These are phyloP conservation scores for Hipposideros armiger DNA, from an alignment of 2,113 vertebrate genomes.

Conservation along the genomic window DNA sequence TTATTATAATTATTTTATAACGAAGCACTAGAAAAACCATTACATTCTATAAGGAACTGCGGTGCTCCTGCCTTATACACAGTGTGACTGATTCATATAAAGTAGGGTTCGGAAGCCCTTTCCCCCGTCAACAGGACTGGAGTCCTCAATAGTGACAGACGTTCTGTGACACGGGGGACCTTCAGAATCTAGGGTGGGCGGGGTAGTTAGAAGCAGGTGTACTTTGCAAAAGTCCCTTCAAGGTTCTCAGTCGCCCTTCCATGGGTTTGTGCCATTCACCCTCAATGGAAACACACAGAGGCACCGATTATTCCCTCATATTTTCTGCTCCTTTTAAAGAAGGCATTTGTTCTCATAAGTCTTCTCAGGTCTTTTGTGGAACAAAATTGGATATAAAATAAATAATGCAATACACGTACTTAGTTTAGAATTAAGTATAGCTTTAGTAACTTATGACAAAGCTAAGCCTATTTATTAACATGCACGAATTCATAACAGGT, in stretches of 20 bases:
- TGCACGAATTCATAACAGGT: rapidly evolving
- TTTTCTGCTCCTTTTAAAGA: background rate
- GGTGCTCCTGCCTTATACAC: background rate
- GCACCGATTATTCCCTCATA: no score
- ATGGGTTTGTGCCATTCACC: background rate
- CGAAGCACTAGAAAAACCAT: background rate
- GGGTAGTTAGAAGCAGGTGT: background rate
- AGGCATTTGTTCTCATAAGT: background rate
- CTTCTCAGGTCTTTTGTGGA: background rate
- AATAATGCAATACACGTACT: background rate
- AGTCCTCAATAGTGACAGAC: background rate
- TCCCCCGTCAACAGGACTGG: no score
- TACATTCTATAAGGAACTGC: background rate
- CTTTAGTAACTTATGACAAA: background rate
- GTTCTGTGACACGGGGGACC: background rate
- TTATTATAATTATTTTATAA: background rate
- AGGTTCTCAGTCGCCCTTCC: background rate
- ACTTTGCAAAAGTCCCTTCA: background rate
- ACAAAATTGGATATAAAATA: background rate
- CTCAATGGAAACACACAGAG: background rate
- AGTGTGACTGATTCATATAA: background rate
- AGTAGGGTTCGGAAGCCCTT: background rate
- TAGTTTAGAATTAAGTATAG: background rate
- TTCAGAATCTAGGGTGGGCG: background rate
- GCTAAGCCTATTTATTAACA: background rate